Base-by-base conservation (phyloP, 2,888 invertebrate genomes). In the Lordiphosa andalusiaca region DNA sequence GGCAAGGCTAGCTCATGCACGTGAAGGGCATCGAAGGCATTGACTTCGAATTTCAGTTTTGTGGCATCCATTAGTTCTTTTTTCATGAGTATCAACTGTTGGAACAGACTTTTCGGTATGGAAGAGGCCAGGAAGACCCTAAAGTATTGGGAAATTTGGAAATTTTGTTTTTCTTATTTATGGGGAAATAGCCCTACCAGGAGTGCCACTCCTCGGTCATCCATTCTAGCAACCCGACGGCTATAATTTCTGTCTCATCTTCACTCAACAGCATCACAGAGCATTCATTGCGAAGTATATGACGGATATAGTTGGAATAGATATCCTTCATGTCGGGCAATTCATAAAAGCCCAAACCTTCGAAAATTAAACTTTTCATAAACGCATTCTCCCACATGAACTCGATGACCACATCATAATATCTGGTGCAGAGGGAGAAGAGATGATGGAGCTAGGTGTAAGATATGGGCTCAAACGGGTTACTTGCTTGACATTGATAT, bases 171-270 rank as follows among this genome's bases (percentile, higher is more conserved):
- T 7, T 7, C 3, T 0, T 0, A 2, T 7, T 4, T 0, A 5
- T 4, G 2, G 0, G 6, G 6, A 2, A 30, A 33, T 36, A 3
- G 0, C 9, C 47, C n/a, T 30, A 74, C 76, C 80, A 81, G n/a
- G 80, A 81, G 51, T 77, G 84, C 84, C 84, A 81, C 1, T 62
- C 74, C 0, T 74, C 73, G 3, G 82, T 77, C 71, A 77, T 74
- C 71, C 82, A 77, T 23, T 84, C 73, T 0, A 84, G 57, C 4
- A 81, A 51, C 0, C 48, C 81, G 9, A 81, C 84, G 2, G 73
- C 80, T 6, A 37, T 6, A 2, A 81, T 69, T 37, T 73, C 9
- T 0, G 73, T 81, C 19, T 71, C 71, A 4, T 50, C 61, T 41
- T 48, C 21, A 23, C 60, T 58, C 30, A 81, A 35, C 66, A 81